phyloP scores from a whole-genome alignment of 2,888 invertebrate species.

The Mimumesa dahlbomi region DNA sequence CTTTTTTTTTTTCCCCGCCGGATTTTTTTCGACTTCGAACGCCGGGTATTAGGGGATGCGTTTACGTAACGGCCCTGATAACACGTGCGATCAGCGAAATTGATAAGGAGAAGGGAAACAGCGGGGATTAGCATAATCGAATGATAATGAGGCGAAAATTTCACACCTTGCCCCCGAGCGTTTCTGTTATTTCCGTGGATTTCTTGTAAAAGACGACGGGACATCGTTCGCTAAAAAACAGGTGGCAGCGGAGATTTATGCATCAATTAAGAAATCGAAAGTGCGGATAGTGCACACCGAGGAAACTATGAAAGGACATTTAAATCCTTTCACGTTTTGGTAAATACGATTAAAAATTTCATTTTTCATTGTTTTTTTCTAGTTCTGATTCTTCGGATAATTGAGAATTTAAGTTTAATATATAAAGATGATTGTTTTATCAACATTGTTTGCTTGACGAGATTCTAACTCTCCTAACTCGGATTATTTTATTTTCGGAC shows the following conservation, averaged over 20 bases:
- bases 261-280: slow-evolving; percentile 43
- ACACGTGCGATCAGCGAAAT: slow-evolving; percentile 7
- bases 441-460: too few species aligned
- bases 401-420: too few species aligned
- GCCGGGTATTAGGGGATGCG: neutral
- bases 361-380: too few species aligned
- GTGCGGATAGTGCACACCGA: slow-evolving; percentile 15
- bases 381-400: too few species aligned
- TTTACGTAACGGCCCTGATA: neutral
- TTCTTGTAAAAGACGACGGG: slow-evolving; percentile 2
- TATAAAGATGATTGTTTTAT: too few species aligned
- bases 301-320: too few species aligned
- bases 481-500: too few species aligned
- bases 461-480: too few species aligned
- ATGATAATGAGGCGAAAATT: slow-evolving; percentile 41
- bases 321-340: slow-evolving; percentile 3
- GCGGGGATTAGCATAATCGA: slow-evolving; percentile 44
- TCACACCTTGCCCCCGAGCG: slow-evolving; percentile 16
- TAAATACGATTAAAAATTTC: neutral
- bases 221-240: neutral
- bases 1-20: too few species aligned
- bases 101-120: slow-evolving; percentile 44
- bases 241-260: slow-evolving; percentile 21
- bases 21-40: neutral
- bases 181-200: slow-evolving; percentile 25